These are phyloP conservation scores for Thera britannica DNA, from an alignment of 2,888 invertebrate genomes.

Conservation along the genomic window DNA sequence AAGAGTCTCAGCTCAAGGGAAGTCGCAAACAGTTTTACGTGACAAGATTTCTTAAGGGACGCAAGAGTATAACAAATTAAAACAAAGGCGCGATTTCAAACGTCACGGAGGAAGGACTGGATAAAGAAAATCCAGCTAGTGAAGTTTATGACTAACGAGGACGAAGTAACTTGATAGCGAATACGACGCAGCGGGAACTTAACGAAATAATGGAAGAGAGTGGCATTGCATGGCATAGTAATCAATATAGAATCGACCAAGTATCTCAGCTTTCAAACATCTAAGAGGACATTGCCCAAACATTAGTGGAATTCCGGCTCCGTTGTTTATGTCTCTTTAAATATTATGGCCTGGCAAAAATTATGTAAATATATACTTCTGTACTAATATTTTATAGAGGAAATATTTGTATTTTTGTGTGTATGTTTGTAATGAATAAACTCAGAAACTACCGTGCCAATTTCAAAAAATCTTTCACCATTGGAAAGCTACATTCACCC, in stretches of 20 bases:
- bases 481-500: too few relatives aligned
- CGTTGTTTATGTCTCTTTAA: too few relatives aligned
- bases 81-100: constrained; percentile 5
- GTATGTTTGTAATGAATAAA: too few relatives aligned
- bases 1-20: constrained; percentile 1
- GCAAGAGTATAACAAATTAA: constrained; percentile 1
- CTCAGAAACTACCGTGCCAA: too few relatives aligned
- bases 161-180: constrained; percentile 49
- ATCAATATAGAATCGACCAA: constrained; percentile 9
- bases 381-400: too few relatives aligned
- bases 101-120: constrained; percentile 26
- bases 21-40: constrained; percentile 8
- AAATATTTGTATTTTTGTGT: too few relatives aligned
- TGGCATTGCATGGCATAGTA: constrained; percentile 12
- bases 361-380: too few relatives aligned
- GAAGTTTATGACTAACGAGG: constrained; percentile 50
- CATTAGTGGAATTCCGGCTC: too few relatives aligned
- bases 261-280: not conserved
- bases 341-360: too few relatives aligned
- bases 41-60: constrained; percentile 14
- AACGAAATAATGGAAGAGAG: constrained; percentile 38
- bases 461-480: too few relatives aligned
- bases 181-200: constrained; percentile 32
- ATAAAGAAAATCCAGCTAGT: constrained; percentile 49
- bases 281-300: too few relatives aligned